These are phyloP conservation scores for Zoroaster sp. DNA, from an alignment of 53 echinoderm and acorn worm genomes.

Conservation along the genomic window DNA sequence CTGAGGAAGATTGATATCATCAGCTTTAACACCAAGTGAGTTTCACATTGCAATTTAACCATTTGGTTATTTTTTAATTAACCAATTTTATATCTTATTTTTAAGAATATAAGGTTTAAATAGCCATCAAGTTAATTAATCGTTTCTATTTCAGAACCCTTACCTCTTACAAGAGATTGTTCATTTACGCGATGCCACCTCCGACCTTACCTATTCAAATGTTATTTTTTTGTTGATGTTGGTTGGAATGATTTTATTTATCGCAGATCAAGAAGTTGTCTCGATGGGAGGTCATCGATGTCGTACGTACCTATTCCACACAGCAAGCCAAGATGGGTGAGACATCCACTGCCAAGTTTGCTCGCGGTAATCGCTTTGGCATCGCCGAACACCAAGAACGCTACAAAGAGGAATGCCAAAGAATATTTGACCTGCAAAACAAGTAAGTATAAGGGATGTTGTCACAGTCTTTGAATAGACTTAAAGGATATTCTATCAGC, in stretches of 20 bases:
- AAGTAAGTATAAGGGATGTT: slow-evolving; percentile 55
- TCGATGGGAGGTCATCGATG: slow-evolving; percentile 98
- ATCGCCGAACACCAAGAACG: slow-evolving; percentile 99
- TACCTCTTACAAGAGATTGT: too few species aligned
- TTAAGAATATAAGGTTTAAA: too few species aligned
- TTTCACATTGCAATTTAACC: too few species aligned
- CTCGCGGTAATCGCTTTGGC: slow-evolving; percentile 95
- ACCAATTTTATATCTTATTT: too few species aligned
- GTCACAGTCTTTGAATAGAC: background rate
- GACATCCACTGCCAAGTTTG: slow-evolving; percentile 89
- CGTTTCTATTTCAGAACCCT: too few species aligned
- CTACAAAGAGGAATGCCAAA: slow-evolving; percentile 98
- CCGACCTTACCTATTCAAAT: too few species aligned
- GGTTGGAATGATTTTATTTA: background rate
- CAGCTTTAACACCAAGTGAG: too few species aligned
- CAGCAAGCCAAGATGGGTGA: slow-evolving; percentile 95
- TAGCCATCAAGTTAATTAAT: too few species aligned
- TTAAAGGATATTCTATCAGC: too few species aligned
- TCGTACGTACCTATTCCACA: slow-evolving; percentile 93
- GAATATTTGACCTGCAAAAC: slow-evolving; percentile 97
- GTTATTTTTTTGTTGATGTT: background rate
- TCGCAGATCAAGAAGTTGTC: slow-evolving; percentile 98
- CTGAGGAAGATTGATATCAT: too few species aligned
- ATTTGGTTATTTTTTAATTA: too few species aligned
- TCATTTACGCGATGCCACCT: too few species aligned